These are phyloP conservation scores for Pteruthius melanotis DNA, from an alignment of 2,113 vertebrate genomes.

Conservation along the genomic window DNA sequence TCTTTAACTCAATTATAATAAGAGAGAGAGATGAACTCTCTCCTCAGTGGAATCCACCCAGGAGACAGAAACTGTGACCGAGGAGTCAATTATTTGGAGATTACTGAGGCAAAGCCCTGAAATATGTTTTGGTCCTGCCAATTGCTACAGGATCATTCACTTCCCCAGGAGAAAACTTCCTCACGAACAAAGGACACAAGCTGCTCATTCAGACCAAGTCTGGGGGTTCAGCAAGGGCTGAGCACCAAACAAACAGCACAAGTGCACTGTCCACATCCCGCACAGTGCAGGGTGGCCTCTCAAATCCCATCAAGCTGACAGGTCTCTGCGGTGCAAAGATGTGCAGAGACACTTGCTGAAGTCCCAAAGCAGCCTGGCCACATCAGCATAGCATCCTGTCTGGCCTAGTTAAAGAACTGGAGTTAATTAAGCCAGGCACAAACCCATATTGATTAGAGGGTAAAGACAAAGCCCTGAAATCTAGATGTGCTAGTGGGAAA, in stretches of 20 bases:
- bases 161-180: background rate
- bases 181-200: background rate
- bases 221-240: background rate
- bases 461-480: background rate
- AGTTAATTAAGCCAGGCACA: background rate
- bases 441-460: background rate
- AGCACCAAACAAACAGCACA: rapidly evolving
- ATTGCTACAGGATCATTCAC: background rate
- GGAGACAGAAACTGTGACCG: background rate
- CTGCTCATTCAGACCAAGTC: background rate
- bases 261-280: rapidly evolving
- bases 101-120: background rate
- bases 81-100: background rate
- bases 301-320: background rate
- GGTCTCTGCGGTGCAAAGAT: rapidly evolving
- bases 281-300: rapidly evolving
- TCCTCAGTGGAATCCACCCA: background rate
- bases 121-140: background rate
- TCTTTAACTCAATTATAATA: background rate
- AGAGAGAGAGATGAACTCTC: background rate
- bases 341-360: background rate
- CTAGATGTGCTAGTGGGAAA: background rate
- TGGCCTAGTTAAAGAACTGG: background rate
- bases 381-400: background rate
- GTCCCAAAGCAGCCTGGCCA: background rate